Evolutionary conservation across 1,140 invertebrate species (phyloP), one percentile per base, ranked within the genome.

Genomic region (Lepidurus apus): DNA sequence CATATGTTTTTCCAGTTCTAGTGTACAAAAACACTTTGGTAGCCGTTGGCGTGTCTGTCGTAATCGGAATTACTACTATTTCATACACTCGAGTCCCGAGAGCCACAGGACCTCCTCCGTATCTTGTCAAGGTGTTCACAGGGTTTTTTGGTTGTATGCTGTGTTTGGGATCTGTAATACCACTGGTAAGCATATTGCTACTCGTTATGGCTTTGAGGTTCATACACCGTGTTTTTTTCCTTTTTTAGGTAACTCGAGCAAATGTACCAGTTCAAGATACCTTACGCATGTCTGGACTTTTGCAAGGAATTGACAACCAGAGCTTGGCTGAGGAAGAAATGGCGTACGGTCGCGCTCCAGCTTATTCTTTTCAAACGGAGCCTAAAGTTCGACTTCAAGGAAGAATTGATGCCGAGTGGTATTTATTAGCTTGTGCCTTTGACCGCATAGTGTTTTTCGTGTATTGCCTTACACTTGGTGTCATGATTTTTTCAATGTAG

Each of bases 21-120:
- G 21, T 13, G 2, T 26, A 44, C 21, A 76, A 74, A 47, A 87
- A 85, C 79, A 88, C 87, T 79, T 83, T 91, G 42, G 87, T 89
- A 79, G 82, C 91, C 79, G 85, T 90, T 1, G 88, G 87, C 74
- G 84, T 90, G 45, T 90, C 90, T 1, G 85, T 90, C 47, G 84
- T 91, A n/a, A 82, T 90, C n/a, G 89, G 90, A 11, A 88, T 91
- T 6, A 45, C 88, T 7, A 90, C 91, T 10, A 87, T 91, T 24
- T 89, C 89, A 53, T 80, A 90, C 74, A 84, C 88, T 0, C 84
- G 86, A 75, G 85, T 85, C 79, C 84, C 84, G 78, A 87, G 87
- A 80, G 86, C 85, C 77, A 83, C 82, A 13, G 85, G 86, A 0
- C 81, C 90, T 42, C 90, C 90, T 3, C 87, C 88, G 81, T 84